Base-by-base conservation (phyloP, 2,888 invertebrate genomes). In the Hyppa rectilinea region DNA sequence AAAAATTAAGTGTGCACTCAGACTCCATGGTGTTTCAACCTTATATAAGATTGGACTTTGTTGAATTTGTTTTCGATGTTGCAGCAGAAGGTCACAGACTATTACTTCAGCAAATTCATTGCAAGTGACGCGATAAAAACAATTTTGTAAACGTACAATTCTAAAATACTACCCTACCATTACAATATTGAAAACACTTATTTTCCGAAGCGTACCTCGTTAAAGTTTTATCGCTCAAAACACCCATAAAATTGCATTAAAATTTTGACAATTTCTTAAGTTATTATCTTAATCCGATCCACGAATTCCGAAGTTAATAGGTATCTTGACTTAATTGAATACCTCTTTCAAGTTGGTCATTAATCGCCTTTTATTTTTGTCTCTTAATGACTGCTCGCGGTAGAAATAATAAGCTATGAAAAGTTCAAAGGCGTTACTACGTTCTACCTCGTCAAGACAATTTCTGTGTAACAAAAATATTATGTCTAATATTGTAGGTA, bases 241-340 rank as follows among this genome's bases (percentile, higher is more conserved):
- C 9, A 66, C 23, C 62, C 50, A 71, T 70, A 71, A 78, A 64
- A 71, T 36, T 47, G 52, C 66, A 52, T 60, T 49, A 60, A 64
- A 73, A 61, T 75, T 68, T 74, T 43, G 71, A 2, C 59, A 74
- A 80, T 68, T 72, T 71, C 58, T 72, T 65, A 72, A 82, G 38
- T 70, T 84, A 59, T 71, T 73, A 76, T 71, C 71, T 55, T 66
- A 77, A 83, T 62, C 49, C 63, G 63, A 71, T 66, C 58, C 63
- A 63, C 49, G 69, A 78, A 86, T 86, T 71, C 74, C 71, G 38
- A 50, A 61, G 78, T 81, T 85, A 86, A 87, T 87, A 73, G 83
- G 67, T 82, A 80, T 85, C 80, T 78, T 81, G 80, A 63, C 58
- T 87, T 85, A 81, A 87, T 86, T 78, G 80, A 80, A 86, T 88